A percentile compares a stretch with the other conserved stretches of the same genome.
Conservation (phyloP, 1,140 invertebrate genomes). For the Tribolium madens region DNA sequence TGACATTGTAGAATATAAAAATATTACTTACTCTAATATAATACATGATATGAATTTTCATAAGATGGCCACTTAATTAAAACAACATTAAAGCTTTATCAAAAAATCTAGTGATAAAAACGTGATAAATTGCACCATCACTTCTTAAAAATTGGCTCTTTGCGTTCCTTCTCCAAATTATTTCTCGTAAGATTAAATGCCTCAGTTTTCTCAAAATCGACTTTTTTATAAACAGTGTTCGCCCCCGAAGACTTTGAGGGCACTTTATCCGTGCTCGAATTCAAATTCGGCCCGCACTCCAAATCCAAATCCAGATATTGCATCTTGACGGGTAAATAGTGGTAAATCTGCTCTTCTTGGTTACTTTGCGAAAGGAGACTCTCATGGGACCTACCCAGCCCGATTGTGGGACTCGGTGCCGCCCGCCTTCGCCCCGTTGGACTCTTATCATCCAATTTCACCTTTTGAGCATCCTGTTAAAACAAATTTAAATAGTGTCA, state of each 20-base stretch:
- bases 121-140: conserved; percentile 42
- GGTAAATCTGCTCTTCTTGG: conserved; percentile 53
- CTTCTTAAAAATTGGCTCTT: conserved; percentile 60
- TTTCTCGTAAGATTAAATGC: conserved; percentile 90
- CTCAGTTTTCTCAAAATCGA: conserved; percentile 92
- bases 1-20: conserved; percentile 38
- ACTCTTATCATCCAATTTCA: conserved; percentile 49
- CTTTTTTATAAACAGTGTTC: conserved; percentile 85
- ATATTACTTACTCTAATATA: conserved; percentile 32
- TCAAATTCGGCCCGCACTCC: conserved; percentile 62
- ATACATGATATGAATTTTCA: conserved; percentile 43
- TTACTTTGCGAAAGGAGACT: conserved; percentile 54
- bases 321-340: conserved; percentile 62
- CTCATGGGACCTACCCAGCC: conserved; percentile 56
- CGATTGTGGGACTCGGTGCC: conserved; percentile 69
- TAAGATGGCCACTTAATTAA: conserved; percentile 41
- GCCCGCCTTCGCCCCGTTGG: conserved; percentile 64
- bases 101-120: conserved; percentile 26
- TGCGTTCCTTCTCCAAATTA: conserved; percentile 74
- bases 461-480: conserved; percentile 51
- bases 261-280: conserved; percentile 30
- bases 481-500: background rate
- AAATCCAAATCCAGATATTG: conserved; percentile 85
- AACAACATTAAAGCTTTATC: conserved; percentile 38
- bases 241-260: conserved; percentile 64